Evolutionary conservation across 2,888 invertebrate genomes (phyloP), one percentile per base, ranked within the genome.

Genomic region (Tiliacea citrago): DNA sequence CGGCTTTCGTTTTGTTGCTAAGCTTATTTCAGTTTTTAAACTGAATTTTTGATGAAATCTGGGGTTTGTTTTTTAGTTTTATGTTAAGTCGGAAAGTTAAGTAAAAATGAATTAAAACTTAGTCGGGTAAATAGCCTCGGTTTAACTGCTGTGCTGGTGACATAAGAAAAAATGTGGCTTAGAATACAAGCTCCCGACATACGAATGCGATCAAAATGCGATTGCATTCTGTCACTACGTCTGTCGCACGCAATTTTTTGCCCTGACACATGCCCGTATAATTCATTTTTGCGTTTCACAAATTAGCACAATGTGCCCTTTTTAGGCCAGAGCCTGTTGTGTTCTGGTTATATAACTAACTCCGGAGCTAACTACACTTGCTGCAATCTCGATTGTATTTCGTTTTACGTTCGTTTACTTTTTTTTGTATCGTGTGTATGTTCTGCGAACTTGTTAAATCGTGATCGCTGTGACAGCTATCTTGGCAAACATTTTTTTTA

Each of bases 321-420:
- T 82, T 75, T 70, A 68, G 61, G 78, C 63, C 47, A 35, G 18
- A 49, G 21, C 68, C 58, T 72, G 68, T 73, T 75, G 68, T 66
- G 67, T 68, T 69, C 62, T 51, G 73, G 73, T 85, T 84, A 72
- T 68, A 71, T 73, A 81, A 79, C 72, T 58, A 75, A 71, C 60
- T 75, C 21, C 13, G 29, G 68, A 79, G 76, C 65, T 65, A 65
- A 79, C 79, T 75, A 76, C 66, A 75, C 65, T 75, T 63, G 79
- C 68, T 81, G 82, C 80, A 82, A 88, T 88, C 85, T 86, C 83
- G 85, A 88, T 90, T 86, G 83, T 81, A 70, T 79, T 86, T 77
- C 68, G 74, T 74, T 88, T 84, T 79, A 77, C 67, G 76, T 73
- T 83, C 71, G 60, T 77, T 81, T 77, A 57, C 45, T 69, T 86